Conservation (phyloP, 2,888 invertebrate genomes). For the Eristalis arbustorum region DNA sequence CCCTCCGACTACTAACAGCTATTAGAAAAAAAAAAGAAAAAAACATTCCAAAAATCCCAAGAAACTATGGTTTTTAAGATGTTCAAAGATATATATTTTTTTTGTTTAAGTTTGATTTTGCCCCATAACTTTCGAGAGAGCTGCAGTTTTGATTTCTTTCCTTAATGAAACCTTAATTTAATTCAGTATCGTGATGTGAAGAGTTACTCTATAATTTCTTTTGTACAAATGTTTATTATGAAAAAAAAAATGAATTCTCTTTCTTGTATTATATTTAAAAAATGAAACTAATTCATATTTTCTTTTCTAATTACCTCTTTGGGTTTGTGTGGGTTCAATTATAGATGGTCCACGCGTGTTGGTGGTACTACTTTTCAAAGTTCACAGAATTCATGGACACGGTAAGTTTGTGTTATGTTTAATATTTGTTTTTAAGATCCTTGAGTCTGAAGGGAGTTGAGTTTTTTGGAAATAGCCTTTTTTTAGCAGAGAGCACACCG, state of each 20-base stretch:
- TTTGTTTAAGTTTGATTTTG: constrained; percentile 4
- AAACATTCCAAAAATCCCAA: constrained; percentile 11
- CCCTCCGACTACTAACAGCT: constrained; percentile 37
- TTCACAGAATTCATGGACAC: constrained; percentile 98
- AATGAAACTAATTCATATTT: constrained; percentile 33
- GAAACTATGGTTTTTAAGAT: constrained; percentile 2
- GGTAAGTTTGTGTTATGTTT: constrained; percentile 83
- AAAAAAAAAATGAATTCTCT: constrained; percentile 4
- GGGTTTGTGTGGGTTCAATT: constrained; percentile 71
- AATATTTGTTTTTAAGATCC: not conserved
- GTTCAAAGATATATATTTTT: not conserved
- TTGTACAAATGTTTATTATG: not conserved
- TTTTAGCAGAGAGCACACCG: too few relatives aligned
- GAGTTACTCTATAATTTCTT: not conserved
- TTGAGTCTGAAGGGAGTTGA: not conserved
- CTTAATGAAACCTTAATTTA: not conserved
- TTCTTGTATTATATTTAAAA: not conserved
- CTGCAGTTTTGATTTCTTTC: constrained; percentile 72
- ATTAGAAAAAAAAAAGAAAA: constrained; percentile 21
- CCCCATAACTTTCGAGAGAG: constrained; percentile 75
- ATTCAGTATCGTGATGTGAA: constrained; percentile 39
- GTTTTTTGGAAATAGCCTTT: too few relatives aligned
- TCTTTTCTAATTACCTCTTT: constrained; percentile 31
- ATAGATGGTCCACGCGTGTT: constrained; percentile 95
- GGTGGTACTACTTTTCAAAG: constrained; percentile 98